A percentile compares a stretch with the other conserved stretches of the same genome.
phyloP scores from a whole-genome alignment of 1,140 invertebrate genomes.

The Pissodes strobi region DNA sequence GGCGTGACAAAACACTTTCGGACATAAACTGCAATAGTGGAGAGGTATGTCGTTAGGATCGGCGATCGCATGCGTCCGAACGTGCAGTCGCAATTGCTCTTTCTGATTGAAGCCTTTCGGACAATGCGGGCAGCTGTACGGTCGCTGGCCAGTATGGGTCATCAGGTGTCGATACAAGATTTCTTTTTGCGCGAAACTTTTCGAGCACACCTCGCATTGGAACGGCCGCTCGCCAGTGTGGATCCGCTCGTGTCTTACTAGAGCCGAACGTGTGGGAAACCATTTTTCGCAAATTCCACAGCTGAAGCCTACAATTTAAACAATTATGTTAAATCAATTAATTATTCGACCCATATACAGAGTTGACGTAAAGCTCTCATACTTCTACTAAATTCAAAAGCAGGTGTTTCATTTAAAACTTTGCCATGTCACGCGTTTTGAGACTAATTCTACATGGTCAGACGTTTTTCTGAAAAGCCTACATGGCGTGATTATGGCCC shows the following conservation, averaged over 20 bases:
- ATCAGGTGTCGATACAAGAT: conserved; percentile 81
- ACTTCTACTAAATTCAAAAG: no score
- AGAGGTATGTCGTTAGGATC: conserved; percentile 63
- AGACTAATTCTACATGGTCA: no score
- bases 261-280: conserved; percentile 79
- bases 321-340: no score
- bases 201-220: conserved; percentile 72
- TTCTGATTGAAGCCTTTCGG: conserved; percentile 74
- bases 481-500: no score
- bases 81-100: conserved; percentile 67
- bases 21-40: conserved; percentile 70
- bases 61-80: conserved; percentile 63
- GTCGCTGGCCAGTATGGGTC: conserved; percentile 84
- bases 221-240: conserved; percentile 80
- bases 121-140: conserved; percentile 78
- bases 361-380: no score
- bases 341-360: no score
- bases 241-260: conserved; percentile 77
- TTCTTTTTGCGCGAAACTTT: conserved; percentile 77
- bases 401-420: no score
- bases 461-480: no score
- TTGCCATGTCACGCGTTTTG: no score
- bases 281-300: conserved; percentile 75
- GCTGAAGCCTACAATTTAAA: conserved; percentile 58
- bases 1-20: conserved; percentile 69